Base-by-base conservation (phyloP, 1,140 invertebrate genomes). In the Drosophila suzukii region DNA sequence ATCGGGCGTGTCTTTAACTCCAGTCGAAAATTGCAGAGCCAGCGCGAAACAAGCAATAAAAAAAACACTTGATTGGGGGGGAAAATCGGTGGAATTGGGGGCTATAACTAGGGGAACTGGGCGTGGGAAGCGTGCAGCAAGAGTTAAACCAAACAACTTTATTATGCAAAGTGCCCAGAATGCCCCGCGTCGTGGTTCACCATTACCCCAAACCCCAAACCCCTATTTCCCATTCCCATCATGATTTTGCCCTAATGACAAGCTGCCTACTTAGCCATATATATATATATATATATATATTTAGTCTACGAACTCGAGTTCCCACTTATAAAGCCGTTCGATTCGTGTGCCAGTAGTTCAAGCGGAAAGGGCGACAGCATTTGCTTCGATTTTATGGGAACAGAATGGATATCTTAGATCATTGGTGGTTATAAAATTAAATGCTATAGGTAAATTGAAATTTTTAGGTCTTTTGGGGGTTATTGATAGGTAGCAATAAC, bases 121-220 rank as follows among this genome's bases (percentile, higher is more conserved):
- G 76, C 81, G 81, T 84, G 81, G 81, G 81, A 84, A 81, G 49
- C 67, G 39, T 34, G 47, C 49, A 58, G 62, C 34, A 6, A 41
- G 13, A 65, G 47, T 38, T 24, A 68, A 76, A 73, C 38, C 30
- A 63, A 76, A 84, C 81, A 84, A 84, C 81, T 84, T 84, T 65
- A 85, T 84, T 84, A 84, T 84, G 81, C 81, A 84, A 80, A 83
- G 60, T 80, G 67, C 43, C 65, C 65, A 71, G 65, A 71, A 70
- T 70, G 49, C 66, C 65, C 30, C 49, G 15, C 30, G 49, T 51
- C 49, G 49, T 51, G 49, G 49, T 34, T 60, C 44, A 57, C 56
- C 36, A 30, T 20, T 62, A 39, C 34, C 8, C 36, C 54, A n/a
- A 41, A 11, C n/a, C 36, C 49, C 51, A 34, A 20, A 32, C 46